Conservation (phyloP, 2,888 invertebrate genomes). For the Mechanitis messenoides region DNA sequence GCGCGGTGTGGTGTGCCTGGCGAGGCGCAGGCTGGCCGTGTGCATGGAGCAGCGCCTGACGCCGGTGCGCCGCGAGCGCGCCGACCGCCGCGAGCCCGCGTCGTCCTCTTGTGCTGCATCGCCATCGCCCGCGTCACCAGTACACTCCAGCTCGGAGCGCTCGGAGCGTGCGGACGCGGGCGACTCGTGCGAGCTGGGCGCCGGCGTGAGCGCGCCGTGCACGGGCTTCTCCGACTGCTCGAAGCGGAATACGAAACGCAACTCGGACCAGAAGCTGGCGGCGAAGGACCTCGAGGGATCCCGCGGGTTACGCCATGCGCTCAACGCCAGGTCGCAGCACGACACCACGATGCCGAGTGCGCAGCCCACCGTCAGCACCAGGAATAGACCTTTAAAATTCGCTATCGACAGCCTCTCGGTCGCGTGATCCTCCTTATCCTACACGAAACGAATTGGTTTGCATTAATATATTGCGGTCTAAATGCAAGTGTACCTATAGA, state of each 20-base stretch:
- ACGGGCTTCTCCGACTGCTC: slow-evolving; percentile 57
- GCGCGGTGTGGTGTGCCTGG: slow-evolving; percentile 44
- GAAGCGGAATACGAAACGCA: slow-evolving; percentile 64
- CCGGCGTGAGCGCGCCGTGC: slow-evolving; percentile 39
- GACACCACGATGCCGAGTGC: slow-evolving; percentile 79
- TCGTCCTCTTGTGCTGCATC: slow-evolving; percentile 18
- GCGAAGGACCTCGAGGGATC: slow-evolving; percentile 39
- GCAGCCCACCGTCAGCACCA: slow-evolving; percentile 83
- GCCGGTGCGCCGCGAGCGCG: slow-evolving; percentile 29
- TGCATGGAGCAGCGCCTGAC: slow-evolving; percentile 60
- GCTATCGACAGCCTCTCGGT: slow-evolving; percentile 75
- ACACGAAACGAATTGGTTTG: slow-evolving; percentile 14
- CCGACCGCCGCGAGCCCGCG: slow-evolving; percentile 29
- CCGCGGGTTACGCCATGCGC: slow-evolving; percentile 46
- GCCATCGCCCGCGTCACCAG: slow-evolving; percentile 18
- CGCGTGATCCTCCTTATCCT: slow-evolving; percentile 51
- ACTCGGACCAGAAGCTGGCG: slow-evolving; percentile 48
- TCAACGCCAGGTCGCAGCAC: slow-evolving; percentile 76
- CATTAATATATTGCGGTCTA: not conserved
- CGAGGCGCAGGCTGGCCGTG: slow-evolving; percentile 58
- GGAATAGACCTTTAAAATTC: slow-evolving; percentile 88
- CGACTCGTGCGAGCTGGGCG: slow-evolving; percentile 17
- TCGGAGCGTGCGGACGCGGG: slow-evolving; percentile 14
- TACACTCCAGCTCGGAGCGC: slow-evolving; percentile 19
- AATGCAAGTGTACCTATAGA: not conserved